phyloP scores from a whole-genome alignment of 2,888 invertebrate genomes.

The Stegana nigrithorax region DNA sequence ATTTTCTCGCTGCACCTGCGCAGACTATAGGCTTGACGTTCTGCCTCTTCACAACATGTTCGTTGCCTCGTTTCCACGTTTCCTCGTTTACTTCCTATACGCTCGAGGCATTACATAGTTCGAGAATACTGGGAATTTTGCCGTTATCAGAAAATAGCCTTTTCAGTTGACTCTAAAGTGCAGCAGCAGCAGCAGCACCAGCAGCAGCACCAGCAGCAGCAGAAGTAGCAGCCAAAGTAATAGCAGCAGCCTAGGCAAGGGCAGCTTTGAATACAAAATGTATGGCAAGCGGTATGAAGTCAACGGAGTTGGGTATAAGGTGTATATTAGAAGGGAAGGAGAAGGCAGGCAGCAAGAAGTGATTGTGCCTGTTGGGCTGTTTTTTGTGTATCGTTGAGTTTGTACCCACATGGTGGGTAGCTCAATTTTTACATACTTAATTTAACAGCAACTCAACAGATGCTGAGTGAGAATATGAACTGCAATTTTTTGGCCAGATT shows the following conservation, averaged over 20 bases:
- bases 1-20: conserved; percentile 13
- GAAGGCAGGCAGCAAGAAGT: too few relatives aligned
- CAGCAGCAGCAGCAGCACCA: background rate
- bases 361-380: too few relatives aligned
- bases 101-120: background rate
- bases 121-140: conserved; percentile 41
- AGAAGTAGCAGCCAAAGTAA: too few relatives aligned
- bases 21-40: background rate
- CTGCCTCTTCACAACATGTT: background rate
- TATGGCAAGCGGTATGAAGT: background rate
- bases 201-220: too few relatives aligned
- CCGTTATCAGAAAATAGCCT: background rate
- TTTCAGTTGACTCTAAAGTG: conserved; percentile 6
- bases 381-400: too few relatives aligned
- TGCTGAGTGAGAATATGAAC: background rate
- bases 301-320: background rate
- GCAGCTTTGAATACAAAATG: background rate
- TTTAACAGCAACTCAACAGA: conserved; percentile 6
- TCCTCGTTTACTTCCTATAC: conserved; percentile 38
- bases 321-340: too few relatives aligned
- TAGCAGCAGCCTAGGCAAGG: too few relatives aligned
- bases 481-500: too few relatives aligned
- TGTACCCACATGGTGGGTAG: background rate
- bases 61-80: too few relatives aligned
- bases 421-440: conserved; percentile 5